These are phyloP conservation scores for Anas platyrhynchos DNA, from an alignment of 2,113 vertebrate species.

Conservation along the genomic window DNA sequence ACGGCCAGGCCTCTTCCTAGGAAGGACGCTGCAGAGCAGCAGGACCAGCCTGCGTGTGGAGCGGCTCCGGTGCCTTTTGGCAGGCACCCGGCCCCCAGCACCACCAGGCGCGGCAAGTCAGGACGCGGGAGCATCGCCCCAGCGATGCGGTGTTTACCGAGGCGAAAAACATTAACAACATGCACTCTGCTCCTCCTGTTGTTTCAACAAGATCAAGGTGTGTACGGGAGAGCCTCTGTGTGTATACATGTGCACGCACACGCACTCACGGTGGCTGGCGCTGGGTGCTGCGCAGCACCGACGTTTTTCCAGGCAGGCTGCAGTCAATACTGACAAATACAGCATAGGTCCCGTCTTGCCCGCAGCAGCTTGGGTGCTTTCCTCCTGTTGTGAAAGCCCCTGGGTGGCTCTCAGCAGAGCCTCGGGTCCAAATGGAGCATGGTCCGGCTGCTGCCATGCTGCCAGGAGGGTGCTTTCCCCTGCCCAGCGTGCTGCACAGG, in stretches of 20 bases:
- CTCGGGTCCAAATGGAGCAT: fast-evolving
- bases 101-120: not conserved
- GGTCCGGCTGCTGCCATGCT: not conserved
- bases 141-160: conserved; percentile 14
- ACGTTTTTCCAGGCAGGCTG: not conserved
- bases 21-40: not conserved
- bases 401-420: not conserved
- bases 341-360: conserved; percentile 28
- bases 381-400: conserved; percentile 39
- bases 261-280: not conserved
- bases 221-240: not conserved
- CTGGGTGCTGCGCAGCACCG: fast-evolving
- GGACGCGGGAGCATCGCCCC: not conserved
- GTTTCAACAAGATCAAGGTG: conserved; percentile 46
- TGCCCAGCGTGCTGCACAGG: fast-evolving
- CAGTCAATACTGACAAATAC: conserved; percentile 62
- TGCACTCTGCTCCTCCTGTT: conserved; percentile 27
- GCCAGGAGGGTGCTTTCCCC: not conserved
- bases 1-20: not conserved
- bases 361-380: not conserved
- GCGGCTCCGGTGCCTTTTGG: conserved; percentile 7
- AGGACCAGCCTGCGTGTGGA: not conserved
- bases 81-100: not conserved
- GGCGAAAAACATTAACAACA: conserved; percentile 8
- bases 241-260: not conserved